phyloP scores from a whole-genome alignment of 2,113 vertebrate genomes.

The Pterocles gutturalis region DNA sequence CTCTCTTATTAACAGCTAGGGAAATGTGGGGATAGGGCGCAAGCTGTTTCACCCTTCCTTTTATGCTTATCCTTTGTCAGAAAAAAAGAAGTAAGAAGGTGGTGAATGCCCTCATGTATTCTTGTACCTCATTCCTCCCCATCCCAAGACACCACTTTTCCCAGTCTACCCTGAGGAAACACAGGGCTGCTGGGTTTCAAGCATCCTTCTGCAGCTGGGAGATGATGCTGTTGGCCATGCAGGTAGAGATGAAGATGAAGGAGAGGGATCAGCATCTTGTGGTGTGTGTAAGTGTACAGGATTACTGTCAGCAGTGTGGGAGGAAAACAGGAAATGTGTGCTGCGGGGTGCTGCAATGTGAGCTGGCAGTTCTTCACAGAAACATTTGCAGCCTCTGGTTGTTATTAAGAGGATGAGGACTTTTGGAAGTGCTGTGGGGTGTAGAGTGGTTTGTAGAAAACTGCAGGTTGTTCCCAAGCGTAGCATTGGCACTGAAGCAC shows the following conservation, averaged over 20 bases:
- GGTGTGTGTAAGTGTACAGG: background rate
- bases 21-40: background rate
- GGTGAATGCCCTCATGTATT: rapidly evolving
- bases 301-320: background rate
- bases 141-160: background rate
- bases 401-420: background rate
- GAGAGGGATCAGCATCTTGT: background rate
- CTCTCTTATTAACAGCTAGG: background rate
- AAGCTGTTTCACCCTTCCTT: background rate
- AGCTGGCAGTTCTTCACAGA: background rate
- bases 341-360: background rate
- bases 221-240: rapidly evolving
- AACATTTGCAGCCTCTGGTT: background rate
- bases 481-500: background rate
- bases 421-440: background rate
- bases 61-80: background rate
- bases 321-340: background rate
- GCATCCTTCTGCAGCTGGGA: rapidly evolving
- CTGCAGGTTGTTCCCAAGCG: background rate
- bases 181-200: background rate
- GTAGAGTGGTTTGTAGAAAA: background rate
- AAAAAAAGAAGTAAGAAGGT: background rate
- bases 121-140: background rate
- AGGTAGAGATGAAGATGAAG: background rate
- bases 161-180: background rate